These are phyloP conservation scores for Tetragnatha montana DNA, from an alignment of 2,888 invertebrate species.

Conservation along the genomic window DNA sequence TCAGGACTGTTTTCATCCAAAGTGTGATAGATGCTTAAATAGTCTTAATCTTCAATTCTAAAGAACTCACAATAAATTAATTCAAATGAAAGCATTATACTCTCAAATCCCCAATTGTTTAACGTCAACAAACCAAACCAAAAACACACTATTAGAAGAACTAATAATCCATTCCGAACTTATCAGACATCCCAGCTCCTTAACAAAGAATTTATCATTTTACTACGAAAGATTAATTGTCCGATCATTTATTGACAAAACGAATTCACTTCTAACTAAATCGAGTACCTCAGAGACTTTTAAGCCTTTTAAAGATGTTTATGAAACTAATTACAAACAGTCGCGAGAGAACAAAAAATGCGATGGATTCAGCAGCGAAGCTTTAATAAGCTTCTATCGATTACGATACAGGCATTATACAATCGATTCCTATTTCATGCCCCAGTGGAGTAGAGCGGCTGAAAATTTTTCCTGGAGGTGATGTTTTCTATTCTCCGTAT, in stretches of 20 bases:
- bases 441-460: neutral
- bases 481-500: slow-evolving; percentile 2
- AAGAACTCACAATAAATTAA: too few species aligned
- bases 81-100: too few species aligned
- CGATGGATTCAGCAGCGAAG: neutral
- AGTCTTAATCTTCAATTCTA: too few species aligned
- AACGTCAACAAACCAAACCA: neutral
- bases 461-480: slow-evolving; percentile 4
- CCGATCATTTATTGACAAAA: neutral
- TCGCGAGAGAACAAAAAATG: neutral
- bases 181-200: neutral
- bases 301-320: neutral
- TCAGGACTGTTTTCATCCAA: too few species aligned
- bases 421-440: slow-evolving; percentile 42
- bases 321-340: neutral
- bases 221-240: neutral
- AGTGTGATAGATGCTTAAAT: too few species aligned
- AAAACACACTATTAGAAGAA: neutral
- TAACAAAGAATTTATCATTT: neutral
- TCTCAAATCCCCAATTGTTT: neutral
- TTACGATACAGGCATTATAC: slow-evolving; percentile 26
- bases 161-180: neutral
- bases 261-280: neutral
- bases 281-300: neutral
- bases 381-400: slow-evolving; percentile 40